phyloP scores from a whole-genome alignment of 2,113 vertebrate species.

The Phylloscopus trochiloides region DNA sequence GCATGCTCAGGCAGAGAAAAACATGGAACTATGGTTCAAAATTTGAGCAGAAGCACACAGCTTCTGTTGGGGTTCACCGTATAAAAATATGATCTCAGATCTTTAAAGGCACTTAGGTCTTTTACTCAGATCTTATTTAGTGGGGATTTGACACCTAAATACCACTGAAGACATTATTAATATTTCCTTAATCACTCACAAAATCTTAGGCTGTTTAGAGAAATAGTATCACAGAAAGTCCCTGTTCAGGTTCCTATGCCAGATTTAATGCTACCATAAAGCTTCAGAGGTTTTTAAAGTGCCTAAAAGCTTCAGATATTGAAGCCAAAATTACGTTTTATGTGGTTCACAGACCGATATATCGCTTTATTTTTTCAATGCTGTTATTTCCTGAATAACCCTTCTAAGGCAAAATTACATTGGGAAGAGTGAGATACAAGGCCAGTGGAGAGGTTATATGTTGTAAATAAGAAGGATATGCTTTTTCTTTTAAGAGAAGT shows the following conservation, averaged over 20 bases:
- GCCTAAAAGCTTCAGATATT: constrained; percentile 21
- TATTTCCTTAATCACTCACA: background rate
- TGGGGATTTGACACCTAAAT: background rate
- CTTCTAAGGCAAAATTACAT: background rate
- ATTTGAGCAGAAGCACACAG: background rate
- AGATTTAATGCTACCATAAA: background rate
- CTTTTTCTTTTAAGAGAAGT: background rate
- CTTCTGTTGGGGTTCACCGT: background rate
- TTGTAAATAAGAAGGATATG: background rate
- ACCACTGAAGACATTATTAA: background rate
- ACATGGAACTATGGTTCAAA: background rate
- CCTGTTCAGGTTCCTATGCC: background rate
- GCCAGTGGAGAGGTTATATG: background rate
- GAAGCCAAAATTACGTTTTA: constrained; percentile 10
- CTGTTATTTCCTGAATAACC: background rate
- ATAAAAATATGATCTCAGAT: background rate
- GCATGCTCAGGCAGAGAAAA: background rate
- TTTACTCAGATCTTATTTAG: background rate
- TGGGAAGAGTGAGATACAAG: background rate
- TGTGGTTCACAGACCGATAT: background rate
- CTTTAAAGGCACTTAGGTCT: background rate
- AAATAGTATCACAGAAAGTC: background rate
- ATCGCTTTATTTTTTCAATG: background rate
- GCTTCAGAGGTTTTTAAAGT: background rate
- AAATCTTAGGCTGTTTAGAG: background rate